A percentile compares a stretch with the other conserved stretches of the same genome.
Conservation (phyloP, 2,888 invertebrate genomes). For the Coecobrya sp. region DNA sequence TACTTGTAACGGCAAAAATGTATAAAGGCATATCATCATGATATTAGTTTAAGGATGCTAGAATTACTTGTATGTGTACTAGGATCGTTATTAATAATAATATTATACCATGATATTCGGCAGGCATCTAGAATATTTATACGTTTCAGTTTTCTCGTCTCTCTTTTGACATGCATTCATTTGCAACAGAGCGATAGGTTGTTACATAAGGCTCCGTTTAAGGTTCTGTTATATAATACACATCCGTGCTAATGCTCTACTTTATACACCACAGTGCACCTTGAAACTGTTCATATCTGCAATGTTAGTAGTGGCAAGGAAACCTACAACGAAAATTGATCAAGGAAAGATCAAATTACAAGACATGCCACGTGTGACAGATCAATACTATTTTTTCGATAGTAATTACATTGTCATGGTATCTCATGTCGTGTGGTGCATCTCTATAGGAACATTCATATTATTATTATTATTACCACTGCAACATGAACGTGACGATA, state of each 20-base stretch:
- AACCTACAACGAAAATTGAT: constrained; percentile 11
- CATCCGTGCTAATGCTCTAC: neutral
- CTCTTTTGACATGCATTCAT: neutral
- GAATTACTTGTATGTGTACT: neutral
- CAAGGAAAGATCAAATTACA: constrained; percentile 41
- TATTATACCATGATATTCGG: neutral
- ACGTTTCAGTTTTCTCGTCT: neutral
- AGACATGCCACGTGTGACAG: constrained; percentile 1
- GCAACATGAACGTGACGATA: neutral
- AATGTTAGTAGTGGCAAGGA: neutral
- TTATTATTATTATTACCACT: neutral
- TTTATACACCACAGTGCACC: neutral
- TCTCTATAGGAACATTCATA: neutral
- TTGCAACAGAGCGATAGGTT: neutral
- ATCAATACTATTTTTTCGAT: constrained; percentile 20
- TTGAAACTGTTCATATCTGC: constrained; percentile 1
- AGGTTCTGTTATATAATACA: neutral
- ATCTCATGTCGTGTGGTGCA: neutral
- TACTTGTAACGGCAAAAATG: neutral
- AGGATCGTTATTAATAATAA: neutral
- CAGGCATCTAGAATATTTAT: neutral
- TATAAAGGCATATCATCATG: neutral
- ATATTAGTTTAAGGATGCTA: neutral
- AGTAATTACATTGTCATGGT: constrained; percentile 19
- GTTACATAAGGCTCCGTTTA: neutral